Base-by-base conservation (phyloP, 2,888 invertebrate species). In the Amphimallon solstitiale region DNA sequence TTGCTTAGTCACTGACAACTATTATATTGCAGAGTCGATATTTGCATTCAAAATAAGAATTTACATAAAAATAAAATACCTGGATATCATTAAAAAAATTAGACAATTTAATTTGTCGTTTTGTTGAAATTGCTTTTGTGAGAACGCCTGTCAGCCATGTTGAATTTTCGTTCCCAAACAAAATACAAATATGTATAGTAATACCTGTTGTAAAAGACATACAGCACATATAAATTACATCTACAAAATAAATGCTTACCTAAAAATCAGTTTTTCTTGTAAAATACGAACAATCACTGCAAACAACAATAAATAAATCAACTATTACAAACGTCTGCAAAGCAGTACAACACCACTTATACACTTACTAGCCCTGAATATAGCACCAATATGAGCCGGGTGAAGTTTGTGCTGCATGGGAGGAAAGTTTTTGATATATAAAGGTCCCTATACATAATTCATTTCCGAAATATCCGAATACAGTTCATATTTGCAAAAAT, bases 111-210 rank as follows among this genome's bases (percentile, higher is more conserved):
- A 56, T 43, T 56, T 63, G 49, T 51, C 49, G 35, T 49, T 56
- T 59, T 43, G 46, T 45, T 45, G 48, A 63, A 59, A 63, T 46
- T 67, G 56, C 63, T 69, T 69, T 68, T 68, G 64, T 69, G 71
- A 71, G 72, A 70, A 73, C 73, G 73, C 73, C 70, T 63, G 60
- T 66, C 70, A 67, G 74, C 74, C 74, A 74, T 74, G 69, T 74
- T 74, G 72, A 62, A 72, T 70, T 70, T 68, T 68, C 37, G 45
- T 49, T 34, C 67, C 56, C 63, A 67, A 67, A 67, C 66, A 67
- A 67, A 67, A 67, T 63, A 62, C 67, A 63, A 63, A 54, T 67
- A 63, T 67, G 49, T 51, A 49, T 21, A 29, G 43, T 38, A 49
- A 67, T 37, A 62, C 63, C 40, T 23, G 9, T 9, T 56, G 29